A percentile compares a stretch with the other conserved stretches of the same genome.
These are phyloP conservation scores for Rhamphomyia laevipes DNA, from an alignment of 2,888 invertebrate genomes.

Conservation along the genomic window DNA sequence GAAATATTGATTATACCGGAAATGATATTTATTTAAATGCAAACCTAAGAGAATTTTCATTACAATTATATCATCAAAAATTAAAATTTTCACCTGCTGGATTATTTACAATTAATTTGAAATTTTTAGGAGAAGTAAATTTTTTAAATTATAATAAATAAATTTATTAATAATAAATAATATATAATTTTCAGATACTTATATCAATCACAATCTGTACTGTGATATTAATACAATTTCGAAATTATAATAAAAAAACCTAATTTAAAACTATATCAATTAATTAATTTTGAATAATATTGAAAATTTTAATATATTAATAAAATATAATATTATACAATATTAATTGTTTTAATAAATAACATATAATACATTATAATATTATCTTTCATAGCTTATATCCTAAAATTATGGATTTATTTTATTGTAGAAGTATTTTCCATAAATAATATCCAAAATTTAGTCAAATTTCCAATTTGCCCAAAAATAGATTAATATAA, in stretches of 20 bases:
- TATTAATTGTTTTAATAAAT: no score
- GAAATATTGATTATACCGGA: neutral
- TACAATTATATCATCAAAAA: neutral
- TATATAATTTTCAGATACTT: neutral
- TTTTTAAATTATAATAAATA: neutral
- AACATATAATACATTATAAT: no score
- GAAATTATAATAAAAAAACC: neutral
- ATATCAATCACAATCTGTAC: neutral
- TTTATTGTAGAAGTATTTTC: no score
- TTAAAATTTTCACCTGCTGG: neutral
- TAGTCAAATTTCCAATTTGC: no score
- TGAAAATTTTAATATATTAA: no score
- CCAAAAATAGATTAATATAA: no score
- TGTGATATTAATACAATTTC: neutral
- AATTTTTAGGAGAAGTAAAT: neutral
- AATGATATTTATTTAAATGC: neutral
- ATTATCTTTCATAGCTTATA: no score
- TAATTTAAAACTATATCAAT: neutral
- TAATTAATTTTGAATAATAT: no score
- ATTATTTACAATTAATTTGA: constrained; percentile 2
- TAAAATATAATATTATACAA: no score
- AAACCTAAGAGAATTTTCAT: neutral
- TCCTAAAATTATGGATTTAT: no score
- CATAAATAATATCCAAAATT: no score
- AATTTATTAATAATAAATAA: neutral